Base-by-base conservation (phyloP, 2,888 invertebrate species). In the Penaeus monodon region DNA sequence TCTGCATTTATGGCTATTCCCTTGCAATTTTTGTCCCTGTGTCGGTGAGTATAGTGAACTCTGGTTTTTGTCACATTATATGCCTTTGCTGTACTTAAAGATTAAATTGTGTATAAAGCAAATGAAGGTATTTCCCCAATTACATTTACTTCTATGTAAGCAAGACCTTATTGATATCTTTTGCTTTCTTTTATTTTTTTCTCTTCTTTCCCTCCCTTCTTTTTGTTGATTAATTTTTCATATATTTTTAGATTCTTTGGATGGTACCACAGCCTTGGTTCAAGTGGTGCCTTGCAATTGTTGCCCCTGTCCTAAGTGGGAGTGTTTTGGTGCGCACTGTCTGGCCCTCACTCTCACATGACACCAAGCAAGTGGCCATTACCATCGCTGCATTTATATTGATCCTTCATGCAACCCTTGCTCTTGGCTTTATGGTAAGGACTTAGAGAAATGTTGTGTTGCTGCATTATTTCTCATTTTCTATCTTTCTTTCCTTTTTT, bases 1-100 rank as follows among this genome's bases (percentile, higher is more conserved):
- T 99, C 92, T 98, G 98, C 92, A 94, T 98, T 20, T 99, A 99
- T 92, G 99, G 90, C n/a, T 90, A 90, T 82, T 90, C 90, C 3
- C 88, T 90, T 17, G 81, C 90, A 24, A 87, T 90, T 38, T 89
- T 89, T 44, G 88, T 90, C 1, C 90, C 90, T 20, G 88, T 90
- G 0, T 89, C 89, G 68, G 89, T 89, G 65, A 81, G 88, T 81
- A 14, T 14, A 14, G 44, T 1, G 24, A 70, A 64, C 20, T 66
- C 7, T 3, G 29, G 8, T 68, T 63, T 24, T n/a, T 33, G 20
- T 27, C 7, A 0, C 1, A 20, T 68, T 29, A 10, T 8, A 27
- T 68, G n/a, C 10, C 1, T 68, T 68, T 68, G 10, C 29, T 68
- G 14, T 10, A 27, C 27, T n/a, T 68, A 10, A n/a, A 24, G 20